Conservation (phyloP, 2,113 vertebrate genomes). For the Beaufortia kweichowensis region DNA sequence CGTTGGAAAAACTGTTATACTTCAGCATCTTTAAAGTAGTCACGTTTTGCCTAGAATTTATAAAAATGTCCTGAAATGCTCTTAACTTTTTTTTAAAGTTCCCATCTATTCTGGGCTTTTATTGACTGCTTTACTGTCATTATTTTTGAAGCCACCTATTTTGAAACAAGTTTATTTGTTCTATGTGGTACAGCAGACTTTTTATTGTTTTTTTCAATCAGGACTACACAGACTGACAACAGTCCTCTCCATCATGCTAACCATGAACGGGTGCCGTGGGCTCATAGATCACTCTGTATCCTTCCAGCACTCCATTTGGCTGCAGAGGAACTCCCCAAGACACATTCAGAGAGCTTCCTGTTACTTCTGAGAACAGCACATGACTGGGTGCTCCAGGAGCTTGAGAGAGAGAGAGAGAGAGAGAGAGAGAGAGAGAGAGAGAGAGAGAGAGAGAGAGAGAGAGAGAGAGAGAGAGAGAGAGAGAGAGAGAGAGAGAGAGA, state of each 20-base stretch:
- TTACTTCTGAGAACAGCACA: conserved; percentile 89
- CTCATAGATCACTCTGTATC: conserved; percentile 90
- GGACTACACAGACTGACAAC: too few relatives aligned
- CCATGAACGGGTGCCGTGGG: conserved; percentile 87
- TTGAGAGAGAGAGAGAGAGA: conserved; percentile 62
- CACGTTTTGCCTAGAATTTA: too few relatives aligned
- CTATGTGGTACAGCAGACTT: too few relatives aligned
- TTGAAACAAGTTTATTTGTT: too few relatives aligned
- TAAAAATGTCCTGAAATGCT: too few relatives aligned
- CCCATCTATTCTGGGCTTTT: too few relatives aligned
- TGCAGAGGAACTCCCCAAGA: conserved; percentile 87
- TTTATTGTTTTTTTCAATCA: too few relatives aligned
- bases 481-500: conserved; percentile 49
- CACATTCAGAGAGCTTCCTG: conserved; percentile 85
- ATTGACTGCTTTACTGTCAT: too few relatives aligned
- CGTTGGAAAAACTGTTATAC: too few relatives aligned
- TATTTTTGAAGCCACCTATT: too few relatives aligned
- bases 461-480: not conserved
- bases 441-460: conserved; percentile 57
- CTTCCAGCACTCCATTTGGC: conserved; percentile 89
- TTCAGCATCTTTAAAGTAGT: too few relatives aligned
- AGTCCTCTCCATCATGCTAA: conserved; percentile 54
- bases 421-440: not conserved
- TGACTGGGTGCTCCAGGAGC: conserved; percentile 86
- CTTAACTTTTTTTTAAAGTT: too few relatives aligned